Evolutionary conservation across 2,888 invertebrate genomes (phyloP).

Genomic region (Mimas tiliae): DNA sequence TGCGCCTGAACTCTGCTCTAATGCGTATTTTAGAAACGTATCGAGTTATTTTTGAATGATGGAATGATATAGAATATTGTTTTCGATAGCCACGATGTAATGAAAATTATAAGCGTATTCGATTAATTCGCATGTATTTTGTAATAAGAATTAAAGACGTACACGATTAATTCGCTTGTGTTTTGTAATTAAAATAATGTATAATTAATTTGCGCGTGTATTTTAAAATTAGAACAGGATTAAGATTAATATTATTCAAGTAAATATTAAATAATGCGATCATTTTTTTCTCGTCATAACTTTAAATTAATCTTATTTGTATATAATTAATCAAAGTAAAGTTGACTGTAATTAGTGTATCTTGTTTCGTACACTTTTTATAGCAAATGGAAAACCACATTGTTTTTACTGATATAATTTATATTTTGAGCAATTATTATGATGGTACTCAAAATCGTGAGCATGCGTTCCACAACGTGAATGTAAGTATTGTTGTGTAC

Average conservation of each 20-base stretch:
- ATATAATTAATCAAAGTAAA: neutral
- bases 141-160: no score
- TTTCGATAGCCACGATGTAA: neutral
- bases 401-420: no score
- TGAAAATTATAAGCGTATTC: neutral
- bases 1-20: conserved; percentile 22
- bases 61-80: conserved; percentile 7
- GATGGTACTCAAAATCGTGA: neutral
- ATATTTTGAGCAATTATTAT: no score
- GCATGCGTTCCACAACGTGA: conserved; percentile 1
- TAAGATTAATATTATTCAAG: neutral
- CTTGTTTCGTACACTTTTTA: neutral
- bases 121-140: neutral
- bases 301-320: neutral
- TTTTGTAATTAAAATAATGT: neutral
- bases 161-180: no score
- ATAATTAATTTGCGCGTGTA: neutral
- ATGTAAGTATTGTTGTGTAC: neutral
- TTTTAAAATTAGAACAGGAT: conserved; percentile 9
- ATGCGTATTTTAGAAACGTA: conserved; percentile 24
- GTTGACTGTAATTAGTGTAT: conserved; percentile 1
- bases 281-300: neutral
- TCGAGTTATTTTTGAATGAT: conserved; percentile 22
- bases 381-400: neutral
- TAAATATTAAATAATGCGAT: conserved; percentile 3